These are phyloP conservation scores for Electrona antarctica DNA, from an alignment of 2,113 vertebrate genomes.

Conservation along the genomic window DNA sequence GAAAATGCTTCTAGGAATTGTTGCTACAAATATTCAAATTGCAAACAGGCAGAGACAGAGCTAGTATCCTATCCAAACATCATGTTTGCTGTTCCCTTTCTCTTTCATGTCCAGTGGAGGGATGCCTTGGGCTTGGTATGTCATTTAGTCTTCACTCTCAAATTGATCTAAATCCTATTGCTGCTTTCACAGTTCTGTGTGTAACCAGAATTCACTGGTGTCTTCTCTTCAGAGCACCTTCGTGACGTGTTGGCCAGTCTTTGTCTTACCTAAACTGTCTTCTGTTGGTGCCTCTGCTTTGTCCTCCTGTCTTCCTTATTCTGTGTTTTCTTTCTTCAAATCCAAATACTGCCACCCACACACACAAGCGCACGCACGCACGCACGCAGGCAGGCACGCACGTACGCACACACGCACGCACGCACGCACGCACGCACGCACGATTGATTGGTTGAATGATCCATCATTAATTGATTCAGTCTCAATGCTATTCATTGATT, in stretches of 20 bases:
- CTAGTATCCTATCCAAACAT: slow-evolving; percentile 32
- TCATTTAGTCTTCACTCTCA: slow-evolving; percentile 56
- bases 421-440: too few relatives aligned
- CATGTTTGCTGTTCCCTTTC: slow-evolving; percentile 77
- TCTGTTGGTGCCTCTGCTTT: neutral
- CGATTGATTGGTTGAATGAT: too few relatives aligned
- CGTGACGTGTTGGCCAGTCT: slow-evolving; percentile 22
- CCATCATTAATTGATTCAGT: too few relatives aligned
- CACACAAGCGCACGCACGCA: too few relatives aligned
- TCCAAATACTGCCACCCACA: slow-evolving; percentile 20
- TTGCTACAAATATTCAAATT: neutral
- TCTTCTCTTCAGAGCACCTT: slow-evolving; percentile 17
- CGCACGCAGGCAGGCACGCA: too few relatives aligned
- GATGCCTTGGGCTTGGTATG: slow-evolving; percentile 98
- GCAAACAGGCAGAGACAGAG: slow-evolving; percentile 6
- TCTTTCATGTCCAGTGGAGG: slow-evolving; percentile 92
- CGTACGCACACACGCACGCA: too few relatives aligned
- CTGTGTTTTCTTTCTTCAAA: slow-evolving; percentile 26
- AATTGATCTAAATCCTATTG: slow-evolving; percentile 30
- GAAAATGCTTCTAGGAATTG: neutral
- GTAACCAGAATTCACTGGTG: slow-evolving; percentile 28
- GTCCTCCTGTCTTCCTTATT: slow-evolving; percentile 9
- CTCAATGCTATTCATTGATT: too few relatives aligned
- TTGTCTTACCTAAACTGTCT: slow-evolving; percentile 53
- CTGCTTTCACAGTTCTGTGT: slow-evolving; percentile 25